phyloP scores from a whole-genome alignment of 2,888 invertebrate species.

The Chymomyza fuscimana region DNA sequence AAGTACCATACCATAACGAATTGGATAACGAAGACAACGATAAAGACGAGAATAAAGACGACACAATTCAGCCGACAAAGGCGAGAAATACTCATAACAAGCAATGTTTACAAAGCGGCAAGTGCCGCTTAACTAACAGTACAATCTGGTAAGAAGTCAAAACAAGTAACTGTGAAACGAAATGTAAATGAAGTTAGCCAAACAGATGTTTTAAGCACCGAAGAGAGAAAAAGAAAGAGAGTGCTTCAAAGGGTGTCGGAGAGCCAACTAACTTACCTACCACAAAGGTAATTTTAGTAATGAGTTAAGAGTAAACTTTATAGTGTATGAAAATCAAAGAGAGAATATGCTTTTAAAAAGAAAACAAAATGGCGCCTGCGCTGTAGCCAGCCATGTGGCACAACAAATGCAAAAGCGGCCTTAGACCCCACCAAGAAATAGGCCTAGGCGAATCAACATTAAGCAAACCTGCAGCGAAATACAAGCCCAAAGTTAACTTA shows the following conservation, averaged over 20 bases:
- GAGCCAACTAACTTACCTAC: constrained; percentile 55
- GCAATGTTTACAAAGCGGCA: constrained; percentile 72
- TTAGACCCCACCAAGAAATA: constrained; percentile 32
- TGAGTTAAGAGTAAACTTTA: neutral
- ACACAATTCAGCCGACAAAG: constrained; percentile 51
- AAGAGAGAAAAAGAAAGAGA: neutral
- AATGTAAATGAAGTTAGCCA: constrained; percentile 49
- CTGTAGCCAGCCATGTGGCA: constrained; percentile 14
- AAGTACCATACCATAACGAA: too few relatives aligned
- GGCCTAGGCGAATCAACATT: constrained; percentile 70
- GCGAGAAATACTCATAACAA: constrained; percentile 59
- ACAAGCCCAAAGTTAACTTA: constrained; percentile 4
- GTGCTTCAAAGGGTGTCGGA: neutral
- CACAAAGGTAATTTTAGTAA: neutral
- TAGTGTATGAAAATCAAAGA: constrained; percentile 17
- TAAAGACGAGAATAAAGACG: constrained; percentile 32
- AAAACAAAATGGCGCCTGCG: constrained; percentile 62
- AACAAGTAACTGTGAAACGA: constrained; percentile 40
- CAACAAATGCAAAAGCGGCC: too few relatives aligned
- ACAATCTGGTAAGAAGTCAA: constrained; percentile 21
- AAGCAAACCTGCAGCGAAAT: constrained; percentile 61
- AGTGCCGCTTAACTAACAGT: constrained; percentile 66
- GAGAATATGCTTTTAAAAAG: constrained; percentile 11
- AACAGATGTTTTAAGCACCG: constrained; percentile 11
- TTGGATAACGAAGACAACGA: too few relatives aligned